These are phyloP conservation scores for Sabatieria punctata DNA, from an alignment of 2,888 invertebrate species.

Conservation along the genomic window DNA sequence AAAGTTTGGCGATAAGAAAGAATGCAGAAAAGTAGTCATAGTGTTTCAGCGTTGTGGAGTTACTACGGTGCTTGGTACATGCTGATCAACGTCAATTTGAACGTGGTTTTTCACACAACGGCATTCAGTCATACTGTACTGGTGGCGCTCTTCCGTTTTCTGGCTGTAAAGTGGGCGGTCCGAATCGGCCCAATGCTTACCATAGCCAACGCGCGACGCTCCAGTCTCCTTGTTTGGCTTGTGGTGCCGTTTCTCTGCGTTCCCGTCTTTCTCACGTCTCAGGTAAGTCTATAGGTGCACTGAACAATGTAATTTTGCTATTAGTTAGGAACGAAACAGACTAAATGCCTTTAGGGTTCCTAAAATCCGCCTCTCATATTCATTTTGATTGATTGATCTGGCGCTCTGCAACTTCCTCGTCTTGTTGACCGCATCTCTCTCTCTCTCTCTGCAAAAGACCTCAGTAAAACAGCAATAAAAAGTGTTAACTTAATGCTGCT, in stretches of 20 bases:
- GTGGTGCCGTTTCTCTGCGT: constrained; percentile 19
- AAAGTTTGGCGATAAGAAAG: neutral
- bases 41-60: neutral
- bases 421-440: too few relatives aligned
- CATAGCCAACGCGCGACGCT: neutral
- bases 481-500: too few relatives aligned
- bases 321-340: too few relatives aligned
- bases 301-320: too few relatives aligned
- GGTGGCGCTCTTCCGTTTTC: constrained; percentile 18
- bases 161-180: constrained; percentile 17
- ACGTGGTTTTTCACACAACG: constrained; percentile 11
- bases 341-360: too few relatives aligned
- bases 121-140: constrained; percentile 21
- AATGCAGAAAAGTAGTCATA: neutral
- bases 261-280: constrained; percentile 19
- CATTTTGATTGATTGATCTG: too few relatives aligned
- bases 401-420: too few relatives aligned
- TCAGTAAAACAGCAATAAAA: too few relatives aligned
- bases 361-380: too few relatives aligned
- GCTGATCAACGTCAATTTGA: constrained; percentile 7
- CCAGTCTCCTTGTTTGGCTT: constrained; percentile 12
- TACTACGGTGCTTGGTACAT: neutral
- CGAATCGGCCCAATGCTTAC: constrained; percentile 9
- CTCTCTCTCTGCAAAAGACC: too few relatives aligned
- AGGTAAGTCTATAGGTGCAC: too few relatives aligned